Conservation (phyloP, 2,113 vertebrate species). For the Ptychochromis oligacanthus region DNA sequence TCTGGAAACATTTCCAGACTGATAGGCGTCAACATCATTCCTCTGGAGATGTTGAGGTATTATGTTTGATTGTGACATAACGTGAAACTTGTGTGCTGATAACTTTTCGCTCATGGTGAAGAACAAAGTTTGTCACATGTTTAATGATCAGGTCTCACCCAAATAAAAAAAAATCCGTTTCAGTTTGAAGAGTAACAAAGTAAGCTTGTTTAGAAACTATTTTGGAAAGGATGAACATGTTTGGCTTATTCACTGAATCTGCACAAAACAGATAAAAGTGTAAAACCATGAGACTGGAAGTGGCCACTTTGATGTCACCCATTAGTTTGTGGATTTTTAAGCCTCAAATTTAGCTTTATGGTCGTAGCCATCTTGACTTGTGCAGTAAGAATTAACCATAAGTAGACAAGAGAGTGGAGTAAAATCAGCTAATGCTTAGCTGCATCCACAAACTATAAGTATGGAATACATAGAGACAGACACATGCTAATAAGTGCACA, state of each 20-base stretch:
- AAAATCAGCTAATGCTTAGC: too few species aligned
- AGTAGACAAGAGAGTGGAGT: too few species aligned
- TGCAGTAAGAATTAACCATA: too few species aligned
- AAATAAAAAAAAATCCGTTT: not conserved
- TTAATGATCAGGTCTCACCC: conserved; percentile 1
- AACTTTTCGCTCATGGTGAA: conserved; percentile 14
- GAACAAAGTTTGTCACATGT: conserved; percentile 16
- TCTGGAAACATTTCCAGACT: conserved; percentile 64
- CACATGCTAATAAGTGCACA: too few species aligned
- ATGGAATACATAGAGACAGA: too few species aligned
- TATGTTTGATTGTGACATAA: conserved; percentile 41
- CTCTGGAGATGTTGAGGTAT: conserved; percentile 36
- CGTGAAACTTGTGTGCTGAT: conserved; percentile 20
- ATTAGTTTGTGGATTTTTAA: not conserved
- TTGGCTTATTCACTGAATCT: not conserved
- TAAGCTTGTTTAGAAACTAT: not conserved
- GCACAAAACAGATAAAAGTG: not conserved
- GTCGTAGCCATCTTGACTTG: too few species aligned
- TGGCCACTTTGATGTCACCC: too few species aligned
- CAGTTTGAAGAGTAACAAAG: not conserved
- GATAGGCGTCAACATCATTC: conserved; percentile 61
- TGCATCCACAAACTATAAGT: too few species aligned
- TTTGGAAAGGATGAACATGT: not conserved
- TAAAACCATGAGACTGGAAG: too few species aligned
- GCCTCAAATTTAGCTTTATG: too few species aligned